Percentiles rank a stretch among this genome's conserved stretches.
Conservation (phyloP, 2,113 vertebrate genomes). For the Thomomys bottae region DNA sequence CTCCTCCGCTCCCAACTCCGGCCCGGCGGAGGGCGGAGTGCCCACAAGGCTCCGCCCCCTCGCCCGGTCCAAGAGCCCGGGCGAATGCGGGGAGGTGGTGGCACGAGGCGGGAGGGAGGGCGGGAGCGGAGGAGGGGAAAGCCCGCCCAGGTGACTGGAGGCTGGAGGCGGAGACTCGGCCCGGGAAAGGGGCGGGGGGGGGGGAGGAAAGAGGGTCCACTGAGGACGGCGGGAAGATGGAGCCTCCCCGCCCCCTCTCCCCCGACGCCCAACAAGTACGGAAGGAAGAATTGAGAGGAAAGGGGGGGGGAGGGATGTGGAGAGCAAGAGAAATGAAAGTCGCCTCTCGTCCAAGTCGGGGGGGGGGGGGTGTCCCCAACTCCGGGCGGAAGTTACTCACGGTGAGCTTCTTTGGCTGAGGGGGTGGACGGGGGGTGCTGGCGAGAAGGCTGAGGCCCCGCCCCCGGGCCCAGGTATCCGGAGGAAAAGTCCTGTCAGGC, state of each 20-base stretch:
- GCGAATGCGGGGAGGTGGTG: constrained; percentile 50
- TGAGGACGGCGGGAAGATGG: constrained; percentile 43
- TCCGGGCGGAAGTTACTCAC: constrained; percentile 63
- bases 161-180: constrained; percentile 53
- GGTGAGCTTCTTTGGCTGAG: constrained; percentile 6
- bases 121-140: constrained; percentile 12
- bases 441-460: constrained; percentile 61
- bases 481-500: constrained; percentile 51
- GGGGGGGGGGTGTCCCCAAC: constrained; percentile 22
- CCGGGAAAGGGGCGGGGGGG: constrained; percentile 19
- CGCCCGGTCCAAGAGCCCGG: not conserved
- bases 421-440: too few species aligned
- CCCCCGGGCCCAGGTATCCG: constrained; percentile 46
- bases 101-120: constrained; percentile 41
- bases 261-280: not conserved
- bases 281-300: not conserved
- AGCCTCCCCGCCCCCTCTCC: not conserved
- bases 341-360: constrained; percentile 37
- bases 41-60: constrained; percentile 57
- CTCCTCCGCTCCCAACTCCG: not conserved
- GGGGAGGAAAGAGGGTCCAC: too few species aligned
- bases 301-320: too few species aligned
- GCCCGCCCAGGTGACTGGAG: constrained; percentile 66
- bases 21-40: not conserved
- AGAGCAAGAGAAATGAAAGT: not conserved